These are phyloP conservation scores for Colletes collaris DNA, from an alignment of 2,888 invertebrate genomes.

Conservation along the genomic window DNA sequence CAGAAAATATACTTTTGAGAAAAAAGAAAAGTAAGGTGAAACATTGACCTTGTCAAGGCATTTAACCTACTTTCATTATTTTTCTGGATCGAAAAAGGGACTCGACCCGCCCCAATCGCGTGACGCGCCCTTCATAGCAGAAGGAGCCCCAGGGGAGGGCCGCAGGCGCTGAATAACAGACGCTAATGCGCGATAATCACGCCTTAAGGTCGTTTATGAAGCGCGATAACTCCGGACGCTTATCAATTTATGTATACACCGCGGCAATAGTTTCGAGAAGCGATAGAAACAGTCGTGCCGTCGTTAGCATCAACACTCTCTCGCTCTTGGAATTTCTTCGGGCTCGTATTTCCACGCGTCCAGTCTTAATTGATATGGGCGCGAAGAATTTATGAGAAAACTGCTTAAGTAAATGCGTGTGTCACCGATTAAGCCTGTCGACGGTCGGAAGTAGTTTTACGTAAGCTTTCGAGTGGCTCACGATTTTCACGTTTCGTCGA, in stretches of 20 bases:
- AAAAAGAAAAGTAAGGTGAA: too few relatives aligned
- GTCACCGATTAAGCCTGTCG: constrained; percentile 54
- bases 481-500: constrained; percentile 32
- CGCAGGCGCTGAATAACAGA: neutral
- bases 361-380: constrained; percentile 34
- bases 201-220: neutral
- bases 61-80: too few relatives aligned
- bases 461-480: constrained; percentile 30
- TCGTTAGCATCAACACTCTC: neutral
- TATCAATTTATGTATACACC: constrained; percentile 5
- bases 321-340: neutral
- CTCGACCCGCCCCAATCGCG: too few relatives aligned
- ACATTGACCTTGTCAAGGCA: too few relatives aligned
- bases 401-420: constrained; percentile 37
- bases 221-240: constrained; percentile 8
- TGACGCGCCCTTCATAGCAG: too few relatives aligned
- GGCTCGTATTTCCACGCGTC: neutral
- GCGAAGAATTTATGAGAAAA: constrained; percentile 47
- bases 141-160: too few relatives aligned
- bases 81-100: too few relatives aligned
- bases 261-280: neutral
- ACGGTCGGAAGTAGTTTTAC: constrained; percentile 23
- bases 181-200: neutral
- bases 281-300: neutral
- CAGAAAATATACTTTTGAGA: too few relatives aligned